These are phyloP conservation scores for Stomorhina lunata DNA, from an alignment of 2,888 invertebrate species.

Conservation along the genomic window DNA sequence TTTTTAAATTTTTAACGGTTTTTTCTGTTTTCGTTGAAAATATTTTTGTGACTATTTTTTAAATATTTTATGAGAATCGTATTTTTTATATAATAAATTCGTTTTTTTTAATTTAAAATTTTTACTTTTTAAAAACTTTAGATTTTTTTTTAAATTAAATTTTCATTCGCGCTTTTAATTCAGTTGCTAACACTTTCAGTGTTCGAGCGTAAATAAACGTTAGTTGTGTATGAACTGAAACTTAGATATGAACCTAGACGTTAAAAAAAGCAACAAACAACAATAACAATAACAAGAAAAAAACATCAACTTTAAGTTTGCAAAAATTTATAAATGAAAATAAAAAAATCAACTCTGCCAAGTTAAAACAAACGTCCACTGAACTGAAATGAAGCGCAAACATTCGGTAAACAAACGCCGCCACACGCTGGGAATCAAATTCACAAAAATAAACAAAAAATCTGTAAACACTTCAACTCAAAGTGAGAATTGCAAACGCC, in stretches of 20 bases:
- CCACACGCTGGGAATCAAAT: constrained; percentile 13
- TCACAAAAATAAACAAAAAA: neutral
- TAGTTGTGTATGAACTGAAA: constrained; percentile 66
- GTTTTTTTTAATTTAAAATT: neutral
- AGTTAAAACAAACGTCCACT: constrained; percentile 27
- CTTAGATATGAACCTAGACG: constrained; percentile 61
- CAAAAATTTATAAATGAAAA: constrained; percentile 44
- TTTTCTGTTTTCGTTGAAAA: too few species aligned
- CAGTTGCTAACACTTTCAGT: constrained; percentile 77
- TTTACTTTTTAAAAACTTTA: constrained; percentile 23
- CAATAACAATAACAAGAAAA: neutral
- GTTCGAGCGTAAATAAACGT: constrained; percentile 78
- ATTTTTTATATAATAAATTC: neutral
- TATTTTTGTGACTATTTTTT: too few species aligned
- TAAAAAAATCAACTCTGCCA: constrained; percentile 43
- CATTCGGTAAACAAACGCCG: neutral
- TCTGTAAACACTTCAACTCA: neutral
- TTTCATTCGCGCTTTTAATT: constrained; percentile 52
- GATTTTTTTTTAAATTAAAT: constrained; percentile 19
- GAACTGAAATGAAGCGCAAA: constrained; percentile 18
- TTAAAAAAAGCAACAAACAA: constrained; percentile 34
- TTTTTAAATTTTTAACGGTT: too few species aligned
- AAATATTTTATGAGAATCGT: too few species aligned
- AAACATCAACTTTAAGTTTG: constrained; percentile 44
- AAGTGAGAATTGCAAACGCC: neutral